Percentiles rank a stretch among this genome's conserved stretches.
Conservation (phyloP, 2,113 vertebrate species). For the Pseudorasbora parva region DNA sequence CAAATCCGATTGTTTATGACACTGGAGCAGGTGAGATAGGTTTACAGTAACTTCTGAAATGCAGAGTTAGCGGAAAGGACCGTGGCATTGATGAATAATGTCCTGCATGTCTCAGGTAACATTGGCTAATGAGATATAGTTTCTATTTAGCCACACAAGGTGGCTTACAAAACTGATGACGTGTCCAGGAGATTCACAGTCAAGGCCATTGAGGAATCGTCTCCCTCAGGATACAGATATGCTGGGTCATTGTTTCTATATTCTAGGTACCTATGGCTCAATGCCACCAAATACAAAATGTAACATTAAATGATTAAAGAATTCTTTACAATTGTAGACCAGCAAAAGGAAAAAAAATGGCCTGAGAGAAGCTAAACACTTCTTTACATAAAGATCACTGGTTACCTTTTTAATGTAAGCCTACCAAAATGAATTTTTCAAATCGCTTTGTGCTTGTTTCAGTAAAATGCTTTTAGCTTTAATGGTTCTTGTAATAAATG, state of each 20-base stretch:
- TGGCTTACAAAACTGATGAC: conserved; percentile 68
- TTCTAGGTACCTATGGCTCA: background rate
- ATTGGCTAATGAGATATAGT: conserved; percentile 70
- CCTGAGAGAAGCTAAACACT: background rate
- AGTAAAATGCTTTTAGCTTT: conserved; percentile 2
- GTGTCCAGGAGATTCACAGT: conserved; percentile 43
- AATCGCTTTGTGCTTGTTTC: background rate
- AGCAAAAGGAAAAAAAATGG: background rate
- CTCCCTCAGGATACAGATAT: background rate
- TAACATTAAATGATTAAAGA: background rate
- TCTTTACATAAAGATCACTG: background rate
- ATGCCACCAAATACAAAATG: background rate
- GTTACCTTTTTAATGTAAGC: background rate
- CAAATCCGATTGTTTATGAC: background rate
- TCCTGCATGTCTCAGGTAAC: conserved; percentile 73
- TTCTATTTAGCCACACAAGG: conserved; percentile 65
- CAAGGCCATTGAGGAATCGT: conserved; percentile 53
- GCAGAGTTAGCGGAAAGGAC: conserved; percentile 70
- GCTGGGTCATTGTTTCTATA: conserved; percentile 11
- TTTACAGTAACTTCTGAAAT: conserved; percentile 56
- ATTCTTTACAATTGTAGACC: background rate
- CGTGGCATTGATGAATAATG: conserved; percentile 76
- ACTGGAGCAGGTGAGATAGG: background rate
- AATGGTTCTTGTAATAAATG: background rate
- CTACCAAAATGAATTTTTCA: background rate